Base-by-base conservation (phyloP, 2,113 vertebrate genomes). In the Tachysurus fulvidraco region DNA sequence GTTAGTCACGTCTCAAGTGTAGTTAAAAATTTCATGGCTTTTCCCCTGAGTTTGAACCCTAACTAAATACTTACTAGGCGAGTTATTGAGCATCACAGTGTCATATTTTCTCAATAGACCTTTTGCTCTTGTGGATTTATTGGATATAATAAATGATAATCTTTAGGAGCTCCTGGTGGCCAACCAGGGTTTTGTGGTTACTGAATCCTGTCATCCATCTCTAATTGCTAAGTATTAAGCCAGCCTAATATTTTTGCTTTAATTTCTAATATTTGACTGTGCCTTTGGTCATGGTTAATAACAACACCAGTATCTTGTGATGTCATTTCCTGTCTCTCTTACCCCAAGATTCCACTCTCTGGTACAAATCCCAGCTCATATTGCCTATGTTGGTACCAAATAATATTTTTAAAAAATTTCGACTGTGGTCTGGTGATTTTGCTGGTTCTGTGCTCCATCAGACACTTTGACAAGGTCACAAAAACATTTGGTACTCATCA, bases 131-230 rank as follows among this genome's bases (percentile, higher is more conserved):
- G 50, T 13, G 67, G 19, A 83, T 83, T 76, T 62, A 59, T 13
- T n/a, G 28, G 77, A 16, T 69, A 12, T 77, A 85, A 85, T 83
- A 71, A 62, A 23, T 46, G 59, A 86, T 86, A 65, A 78, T 82
- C 74, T 76, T 79, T 19, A 55, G 67, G 79, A 82, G 74, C 28
- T 85, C 64, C 9, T 55, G 25, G 36, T 23, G 28, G 80, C 17
- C 28, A 3, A 19, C 60, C 52, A 46, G 71, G 62, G 9, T 77
- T 83, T 87, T 84, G 82, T 78, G 54, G 62, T 83, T 80, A 19
- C 36, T 59, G 82, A 82, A 85, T 73, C 16, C 30, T 57, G 80
- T 36, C 78, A 67, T 57, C 25, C 41, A 77, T 28, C 77, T 17
- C 52, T 30, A 78, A 78, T 1, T 28, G n/a, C 36, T 78, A 5